A percentile compares a stretch with the other conserved stretches of the same genome.
These are phyloP conservation scores for Drosophila jambulina DNA, from an alignment of 1,140 invertebrate genomes.

Conservation along the genomic window DNA sequence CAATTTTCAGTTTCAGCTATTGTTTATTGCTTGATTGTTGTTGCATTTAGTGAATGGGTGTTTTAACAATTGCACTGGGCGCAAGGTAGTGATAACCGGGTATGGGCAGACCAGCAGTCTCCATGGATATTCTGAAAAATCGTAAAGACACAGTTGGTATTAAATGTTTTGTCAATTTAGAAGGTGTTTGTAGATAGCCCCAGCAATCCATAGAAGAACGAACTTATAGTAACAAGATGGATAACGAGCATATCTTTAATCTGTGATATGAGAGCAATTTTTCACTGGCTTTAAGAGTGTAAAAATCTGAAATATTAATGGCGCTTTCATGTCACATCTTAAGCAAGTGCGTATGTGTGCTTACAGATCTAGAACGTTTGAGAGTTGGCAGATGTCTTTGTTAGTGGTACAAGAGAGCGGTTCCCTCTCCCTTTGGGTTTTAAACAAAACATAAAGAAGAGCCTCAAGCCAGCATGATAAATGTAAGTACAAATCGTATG, in stretches of 20 bases:
- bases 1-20: constrained; percentile 41
- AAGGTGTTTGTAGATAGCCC: background rate
- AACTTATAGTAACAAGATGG: background rate
- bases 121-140: constrained; percentile 94
- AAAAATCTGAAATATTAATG: background rate
- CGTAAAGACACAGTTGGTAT: constrained; percentile 45
- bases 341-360: background rate
- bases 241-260: background rate
- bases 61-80: constrained; percentile 96
- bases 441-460: too few species aligned
- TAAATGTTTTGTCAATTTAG: background rate
- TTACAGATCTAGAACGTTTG: background rate
- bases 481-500: background rate
- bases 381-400: background rate
- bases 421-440: too few species aligned
- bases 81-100: constrained; percentile 96
- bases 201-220: background rate
- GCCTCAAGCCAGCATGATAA: too few species aligned
- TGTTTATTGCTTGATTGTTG: constrained; percentile 43
- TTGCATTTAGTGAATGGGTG: constrained; percentile 92
- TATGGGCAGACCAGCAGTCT: constrained; percentile 94
- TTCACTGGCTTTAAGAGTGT: background rate
- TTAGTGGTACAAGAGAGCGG: too few species aligned
- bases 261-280: background rate
- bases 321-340: background rate